Conservation (phyloP, 1,140 invertebrate species). For the Lysiphlebus fabarum region DNA sequence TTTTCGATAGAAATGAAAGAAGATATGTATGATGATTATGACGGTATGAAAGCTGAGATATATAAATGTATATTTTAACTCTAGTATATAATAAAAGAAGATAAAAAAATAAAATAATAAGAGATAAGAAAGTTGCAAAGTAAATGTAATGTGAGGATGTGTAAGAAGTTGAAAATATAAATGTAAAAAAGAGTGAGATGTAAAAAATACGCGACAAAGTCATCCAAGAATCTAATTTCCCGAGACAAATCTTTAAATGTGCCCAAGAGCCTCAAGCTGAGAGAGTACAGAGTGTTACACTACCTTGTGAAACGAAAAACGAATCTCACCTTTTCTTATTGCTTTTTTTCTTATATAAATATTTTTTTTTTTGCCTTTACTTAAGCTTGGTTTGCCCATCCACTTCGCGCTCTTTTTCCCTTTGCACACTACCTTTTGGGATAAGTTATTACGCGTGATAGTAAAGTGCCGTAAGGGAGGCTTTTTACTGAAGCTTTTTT, state of each 20-base stretch:
- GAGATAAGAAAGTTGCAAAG: neutral
- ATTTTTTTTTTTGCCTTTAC: slow-evolving; percentile 6
- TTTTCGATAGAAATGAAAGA: too few relatives aligned
- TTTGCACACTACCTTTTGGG: slow-evolving; percentile 9
- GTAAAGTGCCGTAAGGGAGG: slow-evolving; percentile 12
- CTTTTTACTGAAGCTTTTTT: slow-evolving; percentile 10
- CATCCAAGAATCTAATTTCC: slow-evolving; percentile 55
- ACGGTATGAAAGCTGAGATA: too few relatives aligned
- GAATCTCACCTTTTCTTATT: neutral
- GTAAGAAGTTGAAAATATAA: too few relatives aligned
- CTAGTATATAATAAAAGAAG: too few relatives aligned
- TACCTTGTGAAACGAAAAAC: slow-evolving; percentile 39
- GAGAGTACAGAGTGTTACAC: slow-evolving; percentile 33
- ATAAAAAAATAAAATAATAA: neutral
- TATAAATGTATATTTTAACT: too few relatives aligned
- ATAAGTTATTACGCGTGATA: slow-evolving; percentile 24
- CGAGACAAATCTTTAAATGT: slow-evolving; percentile 55
- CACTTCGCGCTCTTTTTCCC: neutral
- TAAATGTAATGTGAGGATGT: neutral
- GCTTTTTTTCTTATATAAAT: slow-evolving; percentile 8
- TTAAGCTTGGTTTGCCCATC: slow-evolving; percentile 1
- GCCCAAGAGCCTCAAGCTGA: slow-evolving; percentile 38
- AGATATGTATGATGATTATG: too few relatives aligned
- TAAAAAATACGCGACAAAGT: slow-evolving; percentile 42
- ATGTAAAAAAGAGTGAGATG: neutral